Percentiles rank a stretch among this genome's conserved stretches.
These are phyloP conservation scores for Rhyacichthys aspro DNA, from an alignment of 2,797 vertebrate genomes.

Conservation along the genomic window DNA sequence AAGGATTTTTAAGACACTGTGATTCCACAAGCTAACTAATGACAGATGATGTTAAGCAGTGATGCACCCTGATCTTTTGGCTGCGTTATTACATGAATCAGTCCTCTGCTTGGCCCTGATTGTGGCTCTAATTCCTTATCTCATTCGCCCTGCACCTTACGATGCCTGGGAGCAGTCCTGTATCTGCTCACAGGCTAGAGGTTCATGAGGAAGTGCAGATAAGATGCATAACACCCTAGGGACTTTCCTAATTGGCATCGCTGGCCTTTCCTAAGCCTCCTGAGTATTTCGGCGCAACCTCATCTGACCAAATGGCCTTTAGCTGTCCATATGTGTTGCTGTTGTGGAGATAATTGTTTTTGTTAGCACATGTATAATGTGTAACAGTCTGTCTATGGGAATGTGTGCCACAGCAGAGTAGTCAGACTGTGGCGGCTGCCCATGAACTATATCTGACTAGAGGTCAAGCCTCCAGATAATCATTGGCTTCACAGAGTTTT, in stretches of 20 bases:
- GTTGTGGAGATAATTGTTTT: conserved; percentile 13
- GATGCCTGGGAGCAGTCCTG: conserved; percentile 10
- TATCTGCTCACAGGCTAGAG: conserved; percentile 33
- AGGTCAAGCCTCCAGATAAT: conserved; percentile 27
- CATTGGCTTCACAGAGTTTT: too few relatives aligned
- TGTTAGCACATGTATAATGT: conserved; percentile 2
- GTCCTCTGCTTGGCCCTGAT: not conserved
- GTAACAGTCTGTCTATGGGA: conserved; percentile 4
- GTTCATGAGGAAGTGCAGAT: conserved; percentile 5
- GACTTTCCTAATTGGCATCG: conserved; percentile 14
- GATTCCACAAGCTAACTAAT: not conserved
- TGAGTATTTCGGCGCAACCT: conserved; percentile 7
- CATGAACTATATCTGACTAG: conserved; percentile 4
- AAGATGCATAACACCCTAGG: conserved; percentile 29
- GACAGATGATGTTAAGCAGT: not conserved
- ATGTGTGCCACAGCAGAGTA: conserved; percentile 5
- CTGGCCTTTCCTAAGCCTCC: conserved; percentile 19
- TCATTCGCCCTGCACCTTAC: conserved; percentile 12
- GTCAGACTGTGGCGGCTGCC: not conserved
- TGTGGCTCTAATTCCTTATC: conserved; percentile 38
- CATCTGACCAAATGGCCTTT: conserved; percentile 18
- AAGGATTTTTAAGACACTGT: conserved; percentile 16
- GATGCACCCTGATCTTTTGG: conserved; percentile 14
- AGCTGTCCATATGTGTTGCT: conserved; percentile 10
- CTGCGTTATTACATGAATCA: not conserved